A percentile compares a stretch with the other conserved stretches of the same genome.
Evolutionary conservation across 1,140 invertebrate genomes (phyloP).

Genomic region (Apis florea): DNA sequence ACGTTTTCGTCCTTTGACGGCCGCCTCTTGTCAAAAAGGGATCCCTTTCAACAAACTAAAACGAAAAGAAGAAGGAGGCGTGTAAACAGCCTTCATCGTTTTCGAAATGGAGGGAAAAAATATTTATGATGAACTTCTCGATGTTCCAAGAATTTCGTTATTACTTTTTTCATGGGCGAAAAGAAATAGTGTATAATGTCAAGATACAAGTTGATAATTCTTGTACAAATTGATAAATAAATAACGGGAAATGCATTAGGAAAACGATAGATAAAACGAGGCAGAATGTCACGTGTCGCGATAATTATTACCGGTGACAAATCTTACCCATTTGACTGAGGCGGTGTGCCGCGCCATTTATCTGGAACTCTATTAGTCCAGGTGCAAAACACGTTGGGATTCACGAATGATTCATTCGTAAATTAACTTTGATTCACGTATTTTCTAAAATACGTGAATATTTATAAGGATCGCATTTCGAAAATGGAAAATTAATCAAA

Average conservation of each 20-base stretch:
- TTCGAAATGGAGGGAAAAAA: background rate
- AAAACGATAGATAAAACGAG: background rate
- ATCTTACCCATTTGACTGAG: background rate
- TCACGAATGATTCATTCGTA: background rate
- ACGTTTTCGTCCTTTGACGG: conserved; percentile 47
- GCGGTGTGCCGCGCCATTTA: background rate
- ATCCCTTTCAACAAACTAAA: conserved; percentile 35
- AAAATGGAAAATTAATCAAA: background rate
- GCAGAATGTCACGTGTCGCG: background rate
- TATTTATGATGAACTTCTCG: background rate
- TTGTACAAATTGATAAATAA: too few species aligned
- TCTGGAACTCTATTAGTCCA: background rate
- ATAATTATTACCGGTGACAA: conserved; percentile 24
- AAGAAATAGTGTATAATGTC: too few species aligned
- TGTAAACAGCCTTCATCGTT: background rate
- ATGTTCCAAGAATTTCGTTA: background rate
- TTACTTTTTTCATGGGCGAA: background rate
- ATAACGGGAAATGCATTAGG: too few species aligned
- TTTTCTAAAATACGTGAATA: background rate
- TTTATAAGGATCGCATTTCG: background rate
- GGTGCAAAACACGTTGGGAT: background rate
- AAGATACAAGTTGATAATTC: too few species aligned
- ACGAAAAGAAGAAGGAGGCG: background rate
- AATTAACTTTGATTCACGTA: background rate
- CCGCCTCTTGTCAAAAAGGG: conserved; percentile 57